Evolutionary conservation across 2,113 vertebrate genomes (phyloP).

Genomic region (Ursus arctos): DNA sequence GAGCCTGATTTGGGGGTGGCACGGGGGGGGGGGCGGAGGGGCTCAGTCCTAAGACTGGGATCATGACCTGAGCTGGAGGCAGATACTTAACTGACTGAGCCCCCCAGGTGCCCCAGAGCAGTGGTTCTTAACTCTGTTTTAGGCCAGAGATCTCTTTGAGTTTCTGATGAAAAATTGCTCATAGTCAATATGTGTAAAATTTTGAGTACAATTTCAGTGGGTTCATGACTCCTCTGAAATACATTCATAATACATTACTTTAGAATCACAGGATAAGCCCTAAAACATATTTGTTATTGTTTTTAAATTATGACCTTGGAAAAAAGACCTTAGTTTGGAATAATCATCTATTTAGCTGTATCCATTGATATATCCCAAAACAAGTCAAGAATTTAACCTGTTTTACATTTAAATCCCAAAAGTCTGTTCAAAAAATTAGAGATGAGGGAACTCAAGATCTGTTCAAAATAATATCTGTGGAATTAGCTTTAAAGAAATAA

Average conservation of each 20-base stretch:
- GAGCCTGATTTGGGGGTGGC: no score
- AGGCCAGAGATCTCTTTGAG: background rate
- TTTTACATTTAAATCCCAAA: conserved; percentile 16
- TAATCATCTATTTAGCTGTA: background rate
- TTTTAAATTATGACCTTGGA: background rate
- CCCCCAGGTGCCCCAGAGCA: background rate
- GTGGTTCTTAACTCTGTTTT: background rate
- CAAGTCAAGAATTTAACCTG: conserved; percentile 19
- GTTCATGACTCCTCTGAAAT: background rate
- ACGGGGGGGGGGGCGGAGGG: no score
- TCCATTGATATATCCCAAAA: background rate
- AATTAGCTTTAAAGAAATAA: background rate
- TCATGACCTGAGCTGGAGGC: no score
- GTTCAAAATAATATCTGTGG: background rate
- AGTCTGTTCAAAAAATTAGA: background rate
- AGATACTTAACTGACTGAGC: background rate
- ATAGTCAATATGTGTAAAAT: background rate
- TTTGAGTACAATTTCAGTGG: background rate
- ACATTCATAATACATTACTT: background rate
- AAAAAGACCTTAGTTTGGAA: background rate
- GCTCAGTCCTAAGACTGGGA: no score
- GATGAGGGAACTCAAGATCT: background rate
- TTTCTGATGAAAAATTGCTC: background rate
- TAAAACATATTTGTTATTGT: background rate
- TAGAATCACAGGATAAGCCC: background rate